These are phyloP conservation scores for Mesitornis unicolor DNA, from an alignment of 2,113 vertebrate genomes.

Conservation along the genomic window DNA sequence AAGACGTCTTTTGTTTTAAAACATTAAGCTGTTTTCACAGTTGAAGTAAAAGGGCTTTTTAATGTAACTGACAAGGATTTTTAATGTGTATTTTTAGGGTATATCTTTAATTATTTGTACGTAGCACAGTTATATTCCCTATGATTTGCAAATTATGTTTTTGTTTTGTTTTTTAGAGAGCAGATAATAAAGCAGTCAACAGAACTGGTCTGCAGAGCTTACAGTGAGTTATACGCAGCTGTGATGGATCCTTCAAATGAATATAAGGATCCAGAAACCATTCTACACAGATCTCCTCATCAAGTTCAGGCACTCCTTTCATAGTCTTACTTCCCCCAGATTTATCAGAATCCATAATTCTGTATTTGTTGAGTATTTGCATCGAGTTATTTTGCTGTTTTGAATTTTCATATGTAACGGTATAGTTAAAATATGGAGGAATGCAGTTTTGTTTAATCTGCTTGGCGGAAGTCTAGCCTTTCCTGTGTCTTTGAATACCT, in stretches of 20 bases:
- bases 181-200: constrained; percentile 94
- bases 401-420: not conserved
- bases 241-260: constrained; percentile 81
- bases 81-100: not conserved
- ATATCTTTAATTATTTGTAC: not conserved
- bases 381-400: not conserved
- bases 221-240: constrained; percentile 86
- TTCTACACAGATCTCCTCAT: constrained; percentile 87
- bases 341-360: not conserved
- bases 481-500: constrained; percentile 13
- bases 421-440: not conserved
- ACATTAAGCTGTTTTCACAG: not conserved
- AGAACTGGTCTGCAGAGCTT: constrained; percentile 91
- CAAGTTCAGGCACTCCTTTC: constrained; percentile 91
- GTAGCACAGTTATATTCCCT: not conserved
- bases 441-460: constrained; percentile 13
- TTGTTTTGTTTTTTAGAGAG: constrained; percentile 76
- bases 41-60: not conserved
- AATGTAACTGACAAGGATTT: not conserved
- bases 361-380: constrained; percentile 4
- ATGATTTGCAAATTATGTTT: not conserved
- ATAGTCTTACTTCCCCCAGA: constrained; percentile 44
- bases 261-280: constrained; percentile 87
- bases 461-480: not conserved
- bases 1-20: not conserved